Evolutionary conservation across 2,113 vertebrate genomes (phyloP).

Genomic region (Xiphophorus maculatus): DNA sequence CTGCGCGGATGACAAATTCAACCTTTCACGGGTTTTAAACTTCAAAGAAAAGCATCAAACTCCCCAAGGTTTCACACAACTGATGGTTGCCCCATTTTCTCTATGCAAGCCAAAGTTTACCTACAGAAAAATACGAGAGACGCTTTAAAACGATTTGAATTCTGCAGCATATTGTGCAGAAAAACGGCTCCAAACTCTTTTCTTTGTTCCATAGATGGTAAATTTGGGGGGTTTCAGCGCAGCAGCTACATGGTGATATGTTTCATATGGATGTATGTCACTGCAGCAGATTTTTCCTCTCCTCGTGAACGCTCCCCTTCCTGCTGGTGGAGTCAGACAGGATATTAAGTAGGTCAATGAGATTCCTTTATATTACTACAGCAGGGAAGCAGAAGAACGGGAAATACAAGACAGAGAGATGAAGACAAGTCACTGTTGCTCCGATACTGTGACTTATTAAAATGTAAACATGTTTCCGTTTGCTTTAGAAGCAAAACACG

Average conservation of each 20-base stretch:
- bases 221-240: slow-evolving; percentile 1
- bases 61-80: slow-evolving; percentile 21
- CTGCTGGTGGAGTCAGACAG: slow-evolving; percentile 59
- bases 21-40: slow-evolving; percentile 40
- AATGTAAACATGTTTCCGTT: background rate
- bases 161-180: background rate
- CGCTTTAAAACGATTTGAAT: background rate
- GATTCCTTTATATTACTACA: slow-evolving; percentile 68
- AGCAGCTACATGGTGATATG: background rate
- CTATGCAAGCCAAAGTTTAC: slow-evolving; percentile 8
- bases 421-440: slow-evolving; percentile 25
- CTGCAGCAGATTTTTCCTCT: slow-evolving; percentile 65
- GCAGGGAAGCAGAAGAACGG: slow-evolving; percentile 30
- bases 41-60: slow-evolving; percentile 43
- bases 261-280: slow-evolving; percentile 61
- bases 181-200: background rate
- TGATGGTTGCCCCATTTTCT: slow-evolving; percentile 26
- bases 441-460: background rate
- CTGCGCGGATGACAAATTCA: slow-evolving; percentile 28
- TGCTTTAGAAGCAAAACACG: slow-evolving; percentile 7
- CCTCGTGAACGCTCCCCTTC: slow-evolving; percentile 35
- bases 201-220: background rate
- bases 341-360: slow-evolving; percentile 82
- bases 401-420: slow-evolving; percentile 22
- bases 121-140: background rate